Evolutionary conservation across 2,888 invertebrate species (phyloP).

Genomic region (Temnothorax ravouxi): DNA sequence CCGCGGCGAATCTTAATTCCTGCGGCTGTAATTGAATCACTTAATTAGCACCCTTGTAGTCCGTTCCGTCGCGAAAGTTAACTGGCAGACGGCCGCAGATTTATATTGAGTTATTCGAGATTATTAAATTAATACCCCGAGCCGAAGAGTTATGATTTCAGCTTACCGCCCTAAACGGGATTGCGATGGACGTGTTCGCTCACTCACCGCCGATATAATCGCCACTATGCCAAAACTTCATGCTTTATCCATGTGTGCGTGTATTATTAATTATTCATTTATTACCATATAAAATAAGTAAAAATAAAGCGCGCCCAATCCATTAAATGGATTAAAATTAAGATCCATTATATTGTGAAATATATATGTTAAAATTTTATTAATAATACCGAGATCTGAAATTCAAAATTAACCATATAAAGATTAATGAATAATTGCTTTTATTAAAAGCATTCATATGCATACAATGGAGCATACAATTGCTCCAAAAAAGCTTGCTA

Average conservation of each 20-base stretch:
- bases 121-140: constrained; percentile 81
- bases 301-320: not conserved
- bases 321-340: constrained; percentile 30
- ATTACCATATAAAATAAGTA: constrained; percentile 9
- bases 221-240: constrained; percentile 12
- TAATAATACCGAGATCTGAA: not conserved
- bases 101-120: constrained; percentile 80
- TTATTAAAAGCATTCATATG: not conserved
- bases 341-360: not conserved
- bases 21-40: constrained; percentile 83
- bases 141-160: constrained; percentile 79
- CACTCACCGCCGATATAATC: constrained; percentile 22
- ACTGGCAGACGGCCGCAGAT: constrained; percentile 80
- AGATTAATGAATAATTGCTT: constrained; percentile 6
- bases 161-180: constrained; percentile 67
- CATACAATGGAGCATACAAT: too few species aligned
- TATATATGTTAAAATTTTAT: not conserved
- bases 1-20: constrained; percentile 81
- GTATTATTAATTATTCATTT: not conserved
- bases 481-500: not conserved
- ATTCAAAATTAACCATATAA: constrained; percentile 1
- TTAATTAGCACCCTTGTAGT: constrained; percentile 83
- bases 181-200: constrained; percentile 25
- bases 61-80: constrained; percentile 79
- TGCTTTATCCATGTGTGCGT: not conserved